These are phyloP conservation scores for Sussaba pulchella DNA, from an alignment of 2,888 invertebrate genomes.

Conservation along the genomic window DNA sequence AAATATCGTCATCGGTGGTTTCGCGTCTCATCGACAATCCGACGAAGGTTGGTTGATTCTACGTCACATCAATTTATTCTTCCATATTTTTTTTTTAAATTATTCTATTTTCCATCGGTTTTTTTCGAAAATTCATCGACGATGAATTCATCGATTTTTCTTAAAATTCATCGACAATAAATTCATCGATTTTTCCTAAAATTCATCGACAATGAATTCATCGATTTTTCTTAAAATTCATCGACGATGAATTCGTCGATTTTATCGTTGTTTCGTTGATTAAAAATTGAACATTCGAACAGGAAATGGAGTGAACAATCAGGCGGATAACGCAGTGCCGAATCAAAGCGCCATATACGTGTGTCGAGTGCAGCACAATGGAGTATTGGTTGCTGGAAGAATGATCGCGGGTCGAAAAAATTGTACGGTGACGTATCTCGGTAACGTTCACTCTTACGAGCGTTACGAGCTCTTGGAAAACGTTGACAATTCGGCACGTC, in stretches of 20 bases:
- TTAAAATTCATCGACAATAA: no score
- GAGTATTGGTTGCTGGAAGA: constrained; percentile 91
- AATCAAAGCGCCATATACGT: constrained; percentile 86
- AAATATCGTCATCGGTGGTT: constrained; percentile 87
- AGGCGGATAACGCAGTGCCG: constrained; percentile 65
- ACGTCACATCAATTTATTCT: neutral
- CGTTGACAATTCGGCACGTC: constrained; percentile 90
- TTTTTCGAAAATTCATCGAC: neutral
- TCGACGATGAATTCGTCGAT: neutral
- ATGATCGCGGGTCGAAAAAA: constrained; percentile 86
- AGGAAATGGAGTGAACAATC: constrained; percentile 70
- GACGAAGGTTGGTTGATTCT: neutral
- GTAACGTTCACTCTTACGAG: constrained; percentile 86
- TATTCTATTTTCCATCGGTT: neutral
- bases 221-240: neutral
- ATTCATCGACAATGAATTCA: no score
- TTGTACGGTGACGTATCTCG: constrained; percentile 88
- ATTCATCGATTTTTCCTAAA: no score
- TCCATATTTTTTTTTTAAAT: neutral
- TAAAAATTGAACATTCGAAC: constrained; percentile 24
- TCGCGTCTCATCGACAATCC: constrained; percentile 72
- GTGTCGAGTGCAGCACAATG: constrained; percentile 90
- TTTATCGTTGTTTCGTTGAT: constrained; percentile 1
- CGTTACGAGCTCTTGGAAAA: constrained; percentile 91
- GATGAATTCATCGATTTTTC: no score